Conservation (phyloP, 2,113 vertebrate genomes). For the Callaeas wilsoni region DNA sequence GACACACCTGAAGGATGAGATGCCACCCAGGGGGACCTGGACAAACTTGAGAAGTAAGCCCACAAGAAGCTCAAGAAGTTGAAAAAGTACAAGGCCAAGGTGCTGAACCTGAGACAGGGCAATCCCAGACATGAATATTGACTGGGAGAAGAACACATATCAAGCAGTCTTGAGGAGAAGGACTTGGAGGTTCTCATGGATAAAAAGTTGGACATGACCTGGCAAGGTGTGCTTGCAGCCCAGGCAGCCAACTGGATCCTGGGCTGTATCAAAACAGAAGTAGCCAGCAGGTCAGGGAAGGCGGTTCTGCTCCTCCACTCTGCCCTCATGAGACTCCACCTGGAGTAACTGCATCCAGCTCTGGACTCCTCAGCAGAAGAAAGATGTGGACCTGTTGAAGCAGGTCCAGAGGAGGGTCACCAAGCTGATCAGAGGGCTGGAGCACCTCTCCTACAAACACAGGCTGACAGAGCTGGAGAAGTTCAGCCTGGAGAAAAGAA, state of each 20-base stretch:
- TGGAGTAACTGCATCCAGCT: background rate
- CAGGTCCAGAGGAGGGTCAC: background rate
- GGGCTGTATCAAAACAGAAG: background rate
- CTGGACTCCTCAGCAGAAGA: background rate
- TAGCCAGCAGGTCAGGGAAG: background rate
- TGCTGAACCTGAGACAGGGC: background rate
- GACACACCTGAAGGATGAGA: background rate
- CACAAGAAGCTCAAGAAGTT: background rate
- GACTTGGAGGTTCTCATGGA: background rate
- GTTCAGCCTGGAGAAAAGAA: background rate
- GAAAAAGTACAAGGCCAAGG: background rate
- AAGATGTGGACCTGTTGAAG: background rate
- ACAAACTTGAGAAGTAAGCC: background rate
- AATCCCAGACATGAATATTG: fast-evolving
- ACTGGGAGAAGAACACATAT: background rate
- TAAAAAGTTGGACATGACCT: background rate
- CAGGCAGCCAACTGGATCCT: background rate
- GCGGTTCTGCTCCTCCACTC: background rate
- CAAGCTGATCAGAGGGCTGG: background rate
- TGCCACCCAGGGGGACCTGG: background rate
- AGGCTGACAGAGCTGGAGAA: background rate
- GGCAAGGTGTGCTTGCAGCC: background rate
- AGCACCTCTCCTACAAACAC: background rate
- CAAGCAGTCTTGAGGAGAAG: background rate
- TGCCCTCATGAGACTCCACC: too few relatives aligned